These are phyloP conservation scores for Peromyscus leucopus DNA, from an alignment of 2,113 vertebrate genomes.

Conservation along the genomic window DNA sequence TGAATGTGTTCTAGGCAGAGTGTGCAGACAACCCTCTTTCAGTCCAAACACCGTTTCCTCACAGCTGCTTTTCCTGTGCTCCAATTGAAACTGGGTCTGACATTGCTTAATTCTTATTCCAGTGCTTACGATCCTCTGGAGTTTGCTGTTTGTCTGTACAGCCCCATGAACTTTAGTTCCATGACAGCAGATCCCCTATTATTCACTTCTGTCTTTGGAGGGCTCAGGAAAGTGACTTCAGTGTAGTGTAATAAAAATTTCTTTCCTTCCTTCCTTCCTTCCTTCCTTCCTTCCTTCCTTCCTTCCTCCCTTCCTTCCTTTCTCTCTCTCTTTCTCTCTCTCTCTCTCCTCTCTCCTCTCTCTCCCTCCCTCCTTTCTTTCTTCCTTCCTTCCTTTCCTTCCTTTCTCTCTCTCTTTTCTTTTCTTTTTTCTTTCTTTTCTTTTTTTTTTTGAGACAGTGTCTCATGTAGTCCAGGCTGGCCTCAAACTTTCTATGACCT, in stretches of 20 bases:
- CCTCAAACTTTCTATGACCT: neutral
- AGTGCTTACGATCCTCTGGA: neutral
- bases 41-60: neutral
- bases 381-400: neutral
- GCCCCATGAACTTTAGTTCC: neutral
- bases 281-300: too few species aligned
- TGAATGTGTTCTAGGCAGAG: neutral
- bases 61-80: neutral
- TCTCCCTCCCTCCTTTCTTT: rapidly evolving
- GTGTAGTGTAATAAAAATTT: neutral
- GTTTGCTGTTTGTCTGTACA: neutral
- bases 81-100: neutral
- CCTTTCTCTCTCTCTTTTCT: neutral
- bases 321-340: rapidly evolving
- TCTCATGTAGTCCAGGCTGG: neutral
- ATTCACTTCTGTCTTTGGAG: neutral
- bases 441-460: neutral
- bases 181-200: too few species aligned
- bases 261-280: too few species aligned
- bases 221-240: neutral
- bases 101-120: neutral
- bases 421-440: too few species aligned
- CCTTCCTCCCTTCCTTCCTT: neutral
- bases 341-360: too few species aligned
- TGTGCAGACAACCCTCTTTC: neutral